These are phyloP conservation scores for Charanyca ferruginea DNA, from an alignment of 2,888 invertebrate genomes.

Conservation along the genomic window DNA sequence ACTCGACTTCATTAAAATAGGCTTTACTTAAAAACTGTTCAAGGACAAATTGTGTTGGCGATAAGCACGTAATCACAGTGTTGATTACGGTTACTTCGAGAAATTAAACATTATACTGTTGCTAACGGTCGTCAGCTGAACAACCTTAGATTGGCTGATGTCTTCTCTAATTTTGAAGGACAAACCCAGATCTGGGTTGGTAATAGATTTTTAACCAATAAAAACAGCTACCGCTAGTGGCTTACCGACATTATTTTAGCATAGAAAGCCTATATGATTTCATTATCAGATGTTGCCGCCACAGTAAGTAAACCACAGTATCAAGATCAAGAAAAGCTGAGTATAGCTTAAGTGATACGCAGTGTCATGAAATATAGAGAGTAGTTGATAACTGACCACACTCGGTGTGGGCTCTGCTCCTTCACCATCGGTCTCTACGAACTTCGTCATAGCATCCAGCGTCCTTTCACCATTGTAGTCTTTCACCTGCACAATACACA, in stretches of 20 bases:
- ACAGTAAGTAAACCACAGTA: too few species aligned
- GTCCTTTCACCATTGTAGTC: slow-evolving; percentile 99
- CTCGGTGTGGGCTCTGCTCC: slow-evolving; percentile 93
- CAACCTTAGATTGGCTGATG: background rate
- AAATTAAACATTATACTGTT: slow-evolving; percentile 11
- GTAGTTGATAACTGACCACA: slow-evolving; percentile 82
- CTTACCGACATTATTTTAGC: too few species aligned
- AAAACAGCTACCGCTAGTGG: too few species aligned
- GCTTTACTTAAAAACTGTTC: background rate
- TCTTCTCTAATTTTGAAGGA: too few species aligned
- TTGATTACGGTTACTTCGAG: slow-evolving; percentile 6
- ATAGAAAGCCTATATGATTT: too few species aligned
- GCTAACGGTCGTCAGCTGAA: background rate
- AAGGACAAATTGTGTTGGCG: slow-evolving; percentile 16
- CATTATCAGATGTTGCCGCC: too few species aligned
- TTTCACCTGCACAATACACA: slow-evolving; percentile 84
- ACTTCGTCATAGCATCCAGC: slow-evolving; percentile 97
- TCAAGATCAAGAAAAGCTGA: too few species aligned
- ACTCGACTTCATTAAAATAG: slow-evolving; percentile 12
- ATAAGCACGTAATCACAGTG: slow-evolving; percentile 10
- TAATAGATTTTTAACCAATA: too few species aligned
- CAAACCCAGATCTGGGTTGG: too few species aligned
- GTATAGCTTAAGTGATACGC: too few species aligned
- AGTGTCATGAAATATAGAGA: background rate
- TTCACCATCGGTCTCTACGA: slow-evolving; percentile 97